Evolutionary conservation across 2,888 invertebrate species (phyloP).

Genomic region (Ophioninae sp.): DNA sequence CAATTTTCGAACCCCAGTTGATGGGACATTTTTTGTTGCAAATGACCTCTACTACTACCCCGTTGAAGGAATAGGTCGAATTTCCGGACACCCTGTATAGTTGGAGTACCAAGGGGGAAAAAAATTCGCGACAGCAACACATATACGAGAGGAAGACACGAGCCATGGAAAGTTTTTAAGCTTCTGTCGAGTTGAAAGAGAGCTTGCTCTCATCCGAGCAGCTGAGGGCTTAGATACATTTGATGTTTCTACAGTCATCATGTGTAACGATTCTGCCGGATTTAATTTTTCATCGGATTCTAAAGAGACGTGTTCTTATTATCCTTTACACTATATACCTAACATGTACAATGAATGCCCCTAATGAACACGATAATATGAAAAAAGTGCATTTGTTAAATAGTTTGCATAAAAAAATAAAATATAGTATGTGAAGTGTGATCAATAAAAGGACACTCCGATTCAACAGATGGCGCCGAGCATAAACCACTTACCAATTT

Average conservation of each 20-base stretch:
- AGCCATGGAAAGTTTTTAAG: slow-evolving; percentile 52
- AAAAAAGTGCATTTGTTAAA: background rate
- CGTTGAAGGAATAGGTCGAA: too few species aligned
- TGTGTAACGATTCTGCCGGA: slow-evolving; percentile 36
- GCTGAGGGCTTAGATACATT: slow-evolving; percentile 2
- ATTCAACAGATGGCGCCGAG: too few species aligned
- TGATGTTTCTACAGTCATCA: slow-evolving; percentile 35
- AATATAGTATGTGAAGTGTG: too few species aligned
- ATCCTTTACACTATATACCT: background rate
- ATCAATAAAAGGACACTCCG: too few species aligned
- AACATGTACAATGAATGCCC: background rate
- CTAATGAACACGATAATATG: background rate
- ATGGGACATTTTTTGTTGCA: too few species aligned
- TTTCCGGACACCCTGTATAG: too few species aligned
- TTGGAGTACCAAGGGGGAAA: background rate
- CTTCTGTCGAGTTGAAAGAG: slow-evolving; percentile 46
- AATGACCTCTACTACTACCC: too few species aligned
- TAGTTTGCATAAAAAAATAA: background rate
- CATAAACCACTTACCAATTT: too few species aligned
- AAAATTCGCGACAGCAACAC: slow-evolving; percentile 21
- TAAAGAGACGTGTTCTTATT: slow-evolving; percentile 42
- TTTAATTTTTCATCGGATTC: slow-evolving; percentile 53
- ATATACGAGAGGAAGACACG: slow-evolving; percentile 9
- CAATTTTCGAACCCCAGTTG: too few species aligned
- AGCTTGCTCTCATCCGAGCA: slow-evolving; percentile 37